Evolutionary conservation across 2,888 invertebrate genomes (phyloP).

Genomic region (Epistrophe grossulariae): DNA sequence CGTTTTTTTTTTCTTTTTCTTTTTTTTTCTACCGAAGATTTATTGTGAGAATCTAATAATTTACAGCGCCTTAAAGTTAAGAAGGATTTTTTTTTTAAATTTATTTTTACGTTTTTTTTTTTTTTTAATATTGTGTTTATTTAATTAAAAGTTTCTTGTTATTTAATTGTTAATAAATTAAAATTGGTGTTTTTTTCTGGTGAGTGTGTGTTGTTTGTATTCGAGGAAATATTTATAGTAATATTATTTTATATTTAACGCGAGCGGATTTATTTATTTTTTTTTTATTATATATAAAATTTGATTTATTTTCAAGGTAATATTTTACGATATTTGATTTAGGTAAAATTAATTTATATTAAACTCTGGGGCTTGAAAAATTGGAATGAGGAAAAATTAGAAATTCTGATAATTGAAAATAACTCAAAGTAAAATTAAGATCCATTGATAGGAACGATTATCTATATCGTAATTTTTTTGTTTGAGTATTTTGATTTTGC

Average conservation of each 20-base stretch:
- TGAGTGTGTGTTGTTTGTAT: constrained; percentile 36
- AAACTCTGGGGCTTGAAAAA: too few species aligned
- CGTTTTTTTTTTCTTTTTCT: neutral
- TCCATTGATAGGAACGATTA: too few species aligned
- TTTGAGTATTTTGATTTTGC: too few species aligned
- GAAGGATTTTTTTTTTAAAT: constrained; percentile 16
- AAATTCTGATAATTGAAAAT: neutral
- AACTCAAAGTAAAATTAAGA: neutral
- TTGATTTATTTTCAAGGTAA: constrained; percentile 63
- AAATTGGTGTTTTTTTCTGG: constrained; percentile 41
- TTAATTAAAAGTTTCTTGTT: constrained; percentile 30
- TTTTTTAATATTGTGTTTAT: constrained; percentile 65
- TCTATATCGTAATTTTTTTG: neutral
- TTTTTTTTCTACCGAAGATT: constrained; percentile 60
- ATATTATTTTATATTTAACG: constrained; percentile 41
- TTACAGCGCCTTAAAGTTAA: constrained; percentile 70
- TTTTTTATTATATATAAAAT: constrained; percentile 18
- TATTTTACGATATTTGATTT: constrained; percentile 71
- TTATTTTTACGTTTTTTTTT: constrained; percentile 35
- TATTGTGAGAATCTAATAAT: constrained; percentile 68
- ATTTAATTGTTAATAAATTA: neutral
- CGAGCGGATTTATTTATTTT: constrained; percentile 12
- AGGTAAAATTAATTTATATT: neutral
- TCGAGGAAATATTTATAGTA: constrained; percentile 34
- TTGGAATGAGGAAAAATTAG: neutral